Evolutionary conservation across 2,888 invertebrate species (phyloP).

Genomic region (Selenia dentaria): DNA sequence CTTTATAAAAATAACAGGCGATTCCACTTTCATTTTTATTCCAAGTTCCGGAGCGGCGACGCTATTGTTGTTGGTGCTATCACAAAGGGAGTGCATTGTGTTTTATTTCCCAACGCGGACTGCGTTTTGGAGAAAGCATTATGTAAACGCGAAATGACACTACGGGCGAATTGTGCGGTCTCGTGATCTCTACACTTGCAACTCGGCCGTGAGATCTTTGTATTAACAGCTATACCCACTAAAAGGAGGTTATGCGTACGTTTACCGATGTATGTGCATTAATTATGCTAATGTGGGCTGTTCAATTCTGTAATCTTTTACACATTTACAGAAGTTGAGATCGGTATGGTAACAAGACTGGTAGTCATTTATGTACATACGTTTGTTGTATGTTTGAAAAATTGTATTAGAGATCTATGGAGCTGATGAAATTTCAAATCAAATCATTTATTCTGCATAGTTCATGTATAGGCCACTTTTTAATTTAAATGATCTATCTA

Average conservation of each 20-base stretch:
- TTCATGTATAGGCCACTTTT: no score
- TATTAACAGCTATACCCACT: conserved; percentile 12
- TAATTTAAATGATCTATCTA: no score
- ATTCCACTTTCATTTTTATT: conserved; percentile 82
- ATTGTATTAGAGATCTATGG: no score
- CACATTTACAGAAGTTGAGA: neutral
- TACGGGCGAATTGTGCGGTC: conserved; percentile 6
- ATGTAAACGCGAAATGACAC: conserved; percentile 36
- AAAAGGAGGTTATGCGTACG: conserved; percentile 21
- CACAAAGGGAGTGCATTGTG: conserved; percentile 65
- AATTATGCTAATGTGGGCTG: conserved; percentile 16
- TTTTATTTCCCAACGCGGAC: conserved; percentile 50
- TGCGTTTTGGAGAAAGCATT: conserved; percentile 54
- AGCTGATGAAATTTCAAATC: no score
- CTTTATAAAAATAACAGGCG: conserved; percentile 78
- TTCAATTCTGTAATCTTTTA: conserved; percentile 11
- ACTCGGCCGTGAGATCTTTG: conserved; percentile 14
- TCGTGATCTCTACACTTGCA: neutral
- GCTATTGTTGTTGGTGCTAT: conserved; percentile 63
- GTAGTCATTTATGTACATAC: neutral
- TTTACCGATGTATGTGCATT: conserved; percentile 24
- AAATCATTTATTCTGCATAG: no score
- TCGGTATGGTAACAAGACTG: neutral
- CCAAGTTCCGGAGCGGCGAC: conserved; percentile 71
- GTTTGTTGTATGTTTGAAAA: no score